phyloP scores from a whole-genome alignment of 2,113 vertebrate species.

The Garra rufa region DNA sequence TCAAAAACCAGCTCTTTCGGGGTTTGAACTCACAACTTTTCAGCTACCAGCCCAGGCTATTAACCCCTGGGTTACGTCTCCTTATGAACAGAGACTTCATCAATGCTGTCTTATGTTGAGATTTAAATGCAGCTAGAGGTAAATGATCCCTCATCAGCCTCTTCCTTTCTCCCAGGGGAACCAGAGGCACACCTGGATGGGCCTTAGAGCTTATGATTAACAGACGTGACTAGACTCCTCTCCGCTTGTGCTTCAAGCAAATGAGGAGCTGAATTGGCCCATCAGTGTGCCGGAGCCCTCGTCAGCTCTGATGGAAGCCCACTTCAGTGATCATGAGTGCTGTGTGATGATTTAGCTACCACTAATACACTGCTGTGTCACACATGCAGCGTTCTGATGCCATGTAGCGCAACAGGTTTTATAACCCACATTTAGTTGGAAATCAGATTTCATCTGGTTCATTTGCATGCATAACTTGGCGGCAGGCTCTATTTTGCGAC shows the following conservation, averaged over 20 bases:
- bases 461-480: not conserved
- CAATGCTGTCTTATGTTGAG: not conserved
- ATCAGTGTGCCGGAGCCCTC: not conserved
- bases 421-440: not conserved
- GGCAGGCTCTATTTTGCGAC: not conserved
- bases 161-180: not conserved
- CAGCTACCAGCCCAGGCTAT: not conserved
- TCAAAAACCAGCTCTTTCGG: not conserved
- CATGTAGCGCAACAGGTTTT: not conserved
- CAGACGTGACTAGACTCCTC: constrained; percentile 25
- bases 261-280: not conserved
- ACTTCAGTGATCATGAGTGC: constrained; percentile 1
- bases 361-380: not conserved
- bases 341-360: not conserved
- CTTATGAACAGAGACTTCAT: constrained; percentile 6
- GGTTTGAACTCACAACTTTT: not conserved
- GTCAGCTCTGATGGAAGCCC: constrained; percentile 14
- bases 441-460: not conserved
- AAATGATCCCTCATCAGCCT: not conserved
- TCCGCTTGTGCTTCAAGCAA: not conserved
- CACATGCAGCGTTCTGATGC: not conserved
- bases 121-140: constrained; percentile 1
- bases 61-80: not conserved
- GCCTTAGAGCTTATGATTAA: constrained; percentile 7
- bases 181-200: not conserved